These are phyloP conservation scores for Stylophora pistillata DNA, from an alignment of 64 coral and sea anemone species.

Conservation along the genomic window DNA sequence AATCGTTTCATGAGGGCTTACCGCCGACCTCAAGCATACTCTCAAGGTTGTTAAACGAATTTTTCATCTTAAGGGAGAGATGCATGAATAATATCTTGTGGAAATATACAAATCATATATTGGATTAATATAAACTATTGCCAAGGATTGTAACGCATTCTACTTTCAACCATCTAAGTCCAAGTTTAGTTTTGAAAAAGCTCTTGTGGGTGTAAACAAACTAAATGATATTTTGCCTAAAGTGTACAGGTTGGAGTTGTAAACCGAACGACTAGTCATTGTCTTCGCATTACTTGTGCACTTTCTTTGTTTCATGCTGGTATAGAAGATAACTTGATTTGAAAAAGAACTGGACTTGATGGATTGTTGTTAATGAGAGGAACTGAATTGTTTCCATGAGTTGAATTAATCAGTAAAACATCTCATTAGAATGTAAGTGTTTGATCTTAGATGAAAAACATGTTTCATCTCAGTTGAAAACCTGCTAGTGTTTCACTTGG, in stretches of 20 bases:
- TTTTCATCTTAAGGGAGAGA: conserved; percentile 5
- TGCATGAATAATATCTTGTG: conserved; percentile 34
- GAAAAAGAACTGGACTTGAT: conserved; percentile 23
- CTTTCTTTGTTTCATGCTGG: conserved; percentile 21
- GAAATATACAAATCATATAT: conserved; percentile 3
- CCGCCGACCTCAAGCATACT: too few relatives aligned
- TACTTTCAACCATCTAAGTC: conserved; percentile 18
- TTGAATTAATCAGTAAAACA: too few relatives aligned
- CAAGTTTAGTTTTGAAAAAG: conserved; percentile 8
- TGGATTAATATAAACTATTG: neutral
- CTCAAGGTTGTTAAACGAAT: too few relatives aligned
- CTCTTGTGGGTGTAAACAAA: conserved; percentile 18
- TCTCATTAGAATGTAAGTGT: too few relatives aligned
- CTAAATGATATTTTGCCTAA: conserved; percentile 37
- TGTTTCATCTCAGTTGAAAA: too few relatives aligned
- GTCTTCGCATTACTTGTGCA: conserved; percentile 24
- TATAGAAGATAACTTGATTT: conserved; percentile 16
- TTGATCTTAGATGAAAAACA: too few relatives aligned
- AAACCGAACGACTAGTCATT: neutral
- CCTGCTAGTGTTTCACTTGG: too few relatives aligned
- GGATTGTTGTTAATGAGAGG: too few relatives aligned
- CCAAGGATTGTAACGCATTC: neutral
- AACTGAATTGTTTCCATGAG: too few relatives aligned
- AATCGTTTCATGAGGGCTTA: too few relatives aligned
- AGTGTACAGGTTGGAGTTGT: neutral